phyloP scores from a whole-genome alignment of 2,113 vertebrate genomes.

The Myrmecobius fasciatus region DNA sequence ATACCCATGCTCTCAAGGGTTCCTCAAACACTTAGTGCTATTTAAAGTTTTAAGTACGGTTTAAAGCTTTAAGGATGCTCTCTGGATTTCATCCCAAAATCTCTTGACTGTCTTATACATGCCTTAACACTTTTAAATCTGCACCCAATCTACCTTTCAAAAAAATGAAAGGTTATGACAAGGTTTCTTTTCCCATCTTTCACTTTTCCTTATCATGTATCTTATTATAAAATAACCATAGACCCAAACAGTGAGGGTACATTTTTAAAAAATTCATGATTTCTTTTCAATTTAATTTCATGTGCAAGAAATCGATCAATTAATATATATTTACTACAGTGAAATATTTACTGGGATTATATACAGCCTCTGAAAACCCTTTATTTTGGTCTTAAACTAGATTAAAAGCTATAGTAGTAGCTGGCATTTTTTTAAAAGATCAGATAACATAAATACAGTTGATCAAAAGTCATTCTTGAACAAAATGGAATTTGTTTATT shows the following conservation, averaged over 20 bases:
- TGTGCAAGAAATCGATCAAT: neutral
- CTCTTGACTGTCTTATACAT: neutral
- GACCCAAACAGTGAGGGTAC: neutral
- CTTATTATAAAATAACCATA: neutral
- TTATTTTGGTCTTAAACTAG: neutral
- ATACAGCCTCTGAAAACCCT: neutral
- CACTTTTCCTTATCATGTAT: neutral
- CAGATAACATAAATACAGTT: conserved; percentile 33
- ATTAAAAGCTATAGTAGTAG: conserved; percentile 25
- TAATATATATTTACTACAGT: neutral
- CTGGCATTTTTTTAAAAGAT: conserved; percentile 13
- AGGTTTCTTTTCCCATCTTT: neutral
- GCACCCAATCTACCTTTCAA: neutral
- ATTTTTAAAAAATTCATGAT: neutral
- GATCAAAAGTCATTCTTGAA: conserved; percentile 53
- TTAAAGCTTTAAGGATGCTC: neutral
- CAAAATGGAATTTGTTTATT: conserved; percentile 51
- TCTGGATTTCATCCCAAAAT: neutral
- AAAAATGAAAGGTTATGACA: neutral
- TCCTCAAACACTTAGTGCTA: neutral
- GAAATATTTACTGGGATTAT: neutral
- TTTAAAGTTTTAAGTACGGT: neutral
- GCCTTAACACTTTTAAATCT: neutral
- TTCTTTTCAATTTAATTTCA: neutral
- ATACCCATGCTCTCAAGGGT: neutral